Percentiles rank a stretch among this genome's conserved stretches.
These are phyloP conservation scores for Epistrophella euchroma DNA, from an alignment of 2,888 invertebrate genomes.

Conservation along the genomic window DNA sequence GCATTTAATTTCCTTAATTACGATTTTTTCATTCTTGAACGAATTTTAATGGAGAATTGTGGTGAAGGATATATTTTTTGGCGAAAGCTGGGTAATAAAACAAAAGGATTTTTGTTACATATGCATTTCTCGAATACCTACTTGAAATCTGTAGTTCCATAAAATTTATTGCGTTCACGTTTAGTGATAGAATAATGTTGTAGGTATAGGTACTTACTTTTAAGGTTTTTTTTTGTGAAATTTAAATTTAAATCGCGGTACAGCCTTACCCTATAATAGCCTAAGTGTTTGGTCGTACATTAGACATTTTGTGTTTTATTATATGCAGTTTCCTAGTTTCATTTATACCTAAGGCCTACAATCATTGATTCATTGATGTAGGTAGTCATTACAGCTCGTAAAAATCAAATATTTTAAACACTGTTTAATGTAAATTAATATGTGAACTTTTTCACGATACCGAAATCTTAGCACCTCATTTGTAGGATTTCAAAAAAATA, in stretches of 20 bases:
- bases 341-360: no score
- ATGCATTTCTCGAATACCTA: constrained; percentile 9
- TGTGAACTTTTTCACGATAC: no score
- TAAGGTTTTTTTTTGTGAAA: background rate
- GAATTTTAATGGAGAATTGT: constrained; percentile 74
- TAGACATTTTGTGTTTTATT: no score
- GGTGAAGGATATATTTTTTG: constrained; percentile 4
- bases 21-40: constrained; percentile 61
- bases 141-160: background rate
- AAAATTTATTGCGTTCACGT: background rate
- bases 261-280: background rate
- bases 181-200: constrained; percentile 4
- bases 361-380: no score
- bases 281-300: no score
- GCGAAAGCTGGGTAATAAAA: constrained; percentile 19
- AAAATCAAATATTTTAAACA: no score
- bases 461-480: no score
- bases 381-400: no score
- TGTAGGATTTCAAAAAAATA: no score
- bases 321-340: no score
- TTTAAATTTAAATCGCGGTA: background rate
- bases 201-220: background rate
- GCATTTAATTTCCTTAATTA: constrained; percentile 76
- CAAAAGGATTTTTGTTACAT: constrained; percentile 20
- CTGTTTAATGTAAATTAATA: no score